Evolutionary conservation across 2,888 invertebrate genomes (phyloP).

Genomic region (Mylabris sibirica): DNA sequence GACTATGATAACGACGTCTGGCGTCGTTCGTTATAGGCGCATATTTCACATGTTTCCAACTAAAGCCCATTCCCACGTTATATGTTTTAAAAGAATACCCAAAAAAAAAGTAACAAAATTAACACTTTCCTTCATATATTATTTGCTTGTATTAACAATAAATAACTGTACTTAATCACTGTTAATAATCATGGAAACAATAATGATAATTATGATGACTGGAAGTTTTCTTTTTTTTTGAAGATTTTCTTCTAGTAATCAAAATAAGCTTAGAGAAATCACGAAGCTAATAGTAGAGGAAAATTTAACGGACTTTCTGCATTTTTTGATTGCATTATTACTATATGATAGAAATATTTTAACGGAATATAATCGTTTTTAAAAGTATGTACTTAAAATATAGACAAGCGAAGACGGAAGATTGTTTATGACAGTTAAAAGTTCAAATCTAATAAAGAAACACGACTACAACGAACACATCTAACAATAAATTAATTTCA

Average conservation of each 20-base stretch:
- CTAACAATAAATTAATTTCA: background rate
- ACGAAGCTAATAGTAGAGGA: background rate
- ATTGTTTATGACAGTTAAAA: background rate
- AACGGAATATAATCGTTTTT: conserved; percentile 1
- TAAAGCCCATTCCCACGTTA: background rate
- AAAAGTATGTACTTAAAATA: background rate
- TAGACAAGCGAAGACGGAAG: background rate
- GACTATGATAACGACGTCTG: conserved; percentile 13
- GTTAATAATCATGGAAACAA: background rate
- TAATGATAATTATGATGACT: background rate
- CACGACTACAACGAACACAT: background rate
- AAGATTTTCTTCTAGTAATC: background rate
- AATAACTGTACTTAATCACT: background rate
- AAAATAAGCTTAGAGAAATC: background rate
- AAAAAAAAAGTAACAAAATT: too few relatives aligned
- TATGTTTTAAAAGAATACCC: background rate
- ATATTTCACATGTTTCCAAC: background rate
- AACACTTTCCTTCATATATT: background rate
- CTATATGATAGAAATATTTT: background rate
- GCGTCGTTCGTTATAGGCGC: background rate
- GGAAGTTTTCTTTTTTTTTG: background rate
- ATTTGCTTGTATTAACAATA: background rate
- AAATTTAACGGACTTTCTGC: conserved; percentile 4
- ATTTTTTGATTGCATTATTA: background rate
- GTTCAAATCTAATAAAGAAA: background rate